Base-by-base conservation (phyloP, 2,888 invertebrate genomes). In the Cephus rjabovi region DNA sequence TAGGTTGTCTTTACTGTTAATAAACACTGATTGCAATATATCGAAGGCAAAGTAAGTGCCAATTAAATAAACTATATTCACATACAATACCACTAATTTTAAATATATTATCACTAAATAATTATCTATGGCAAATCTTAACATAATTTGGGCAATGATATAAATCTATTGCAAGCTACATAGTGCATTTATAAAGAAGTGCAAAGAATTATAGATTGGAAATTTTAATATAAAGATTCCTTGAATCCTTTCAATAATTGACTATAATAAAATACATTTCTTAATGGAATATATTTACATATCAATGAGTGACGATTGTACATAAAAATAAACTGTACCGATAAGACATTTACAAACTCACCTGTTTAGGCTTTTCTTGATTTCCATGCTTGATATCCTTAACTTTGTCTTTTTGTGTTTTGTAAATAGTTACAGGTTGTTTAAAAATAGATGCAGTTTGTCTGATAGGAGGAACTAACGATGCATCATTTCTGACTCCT, bases 381-480 rank as follows among this genome's bases (percentile, higher is more conserved):
- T 95, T 95, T 6, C 97, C 98, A 92, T 98, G 97, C 90, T 98
- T 98, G 79, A 97, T 93, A 87, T 99, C 98, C 90, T 97, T 97
- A 0, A 97, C 97, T 93, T 97, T 96, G 85, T 97, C 96, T 87
- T 98, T 97, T 87, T 97, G 97, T 37, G 97, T 98, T 91, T 97
- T 97, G 87, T 98, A 95, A 9, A 99, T 97, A 1, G 99, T 99
- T 0, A 99, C 99, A 0, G 99, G 99, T 91, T 99, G 99, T 90
- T 99, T 99, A 92, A 99, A 99, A 89, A 99, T 99, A 3, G 98
- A 98, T 0, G 99, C 98, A 0, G 99, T 99, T 93, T 99, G 99
- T 73, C 99, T 94, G 81, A 99, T 98, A 1, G 99, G 99, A 75
- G 98, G 97, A 76, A 98, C 96, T 82, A 99, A 92, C 15, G 97